These are phyloP conservation scores for Cistogaster globosa DNA, from an alignment of 2,888 invertebrate species.

Conservation along the genomic window DNA sequence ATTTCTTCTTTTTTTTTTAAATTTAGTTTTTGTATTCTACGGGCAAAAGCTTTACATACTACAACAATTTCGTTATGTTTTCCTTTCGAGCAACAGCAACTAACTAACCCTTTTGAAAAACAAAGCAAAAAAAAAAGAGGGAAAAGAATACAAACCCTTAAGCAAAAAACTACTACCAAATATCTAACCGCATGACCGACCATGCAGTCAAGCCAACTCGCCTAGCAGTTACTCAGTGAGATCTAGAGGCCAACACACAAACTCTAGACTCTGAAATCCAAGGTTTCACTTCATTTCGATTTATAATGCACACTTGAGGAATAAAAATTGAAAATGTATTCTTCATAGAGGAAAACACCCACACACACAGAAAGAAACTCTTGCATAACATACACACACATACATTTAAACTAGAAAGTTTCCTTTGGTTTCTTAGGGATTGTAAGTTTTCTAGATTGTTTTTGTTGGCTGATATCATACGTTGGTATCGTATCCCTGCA, in stretches of 20 bases:
- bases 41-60: slow-evolving; percentile 38
- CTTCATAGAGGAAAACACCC: slow-evolving; percentile 1
- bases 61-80: slow-evolving; percentile 25
- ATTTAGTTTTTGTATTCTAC: slow-evolving; percentile 31
- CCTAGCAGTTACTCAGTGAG: slow-evolving; percentile 38
- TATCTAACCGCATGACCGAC: slow-evolving; percentile 78
- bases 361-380: background rate
- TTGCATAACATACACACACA: slow-evolving; percentile 14
- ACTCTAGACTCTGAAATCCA: slow-evolving; percentile 23
- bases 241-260: slow-evolving; percentile 39
- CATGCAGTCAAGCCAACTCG: slow-evolving; percentile 62
- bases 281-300: slow-evolving; percentile 55
- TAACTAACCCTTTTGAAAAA: slow-evolving; percentile 53
- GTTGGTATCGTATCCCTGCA: background rate
- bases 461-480: slow-evolving; percentile 56
- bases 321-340: slow-evolving; percentile 54
- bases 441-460: slow-evolving; percentile 62
- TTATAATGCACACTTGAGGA: slow-evolving; percentile 52
- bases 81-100: slow-evolving; percentile 49
- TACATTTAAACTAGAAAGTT: slow-evolving; percentile 64
- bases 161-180: slow-evolving; percentile 73
- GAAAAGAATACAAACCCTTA: slow-evolving; percentile 53
- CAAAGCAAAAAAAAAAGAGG: slow-evolving; percentile 15
- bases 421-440: slow-evolving; percentile 72
- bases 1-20: slow-evolving; percentile 26